A percentile compares a stretch with the other conserved stretches of the same genome.
phyloP scores from a whole-genome alignment of 2,113 vertebrate species.

The Lycocorax pyrrhopterus region DNA sequence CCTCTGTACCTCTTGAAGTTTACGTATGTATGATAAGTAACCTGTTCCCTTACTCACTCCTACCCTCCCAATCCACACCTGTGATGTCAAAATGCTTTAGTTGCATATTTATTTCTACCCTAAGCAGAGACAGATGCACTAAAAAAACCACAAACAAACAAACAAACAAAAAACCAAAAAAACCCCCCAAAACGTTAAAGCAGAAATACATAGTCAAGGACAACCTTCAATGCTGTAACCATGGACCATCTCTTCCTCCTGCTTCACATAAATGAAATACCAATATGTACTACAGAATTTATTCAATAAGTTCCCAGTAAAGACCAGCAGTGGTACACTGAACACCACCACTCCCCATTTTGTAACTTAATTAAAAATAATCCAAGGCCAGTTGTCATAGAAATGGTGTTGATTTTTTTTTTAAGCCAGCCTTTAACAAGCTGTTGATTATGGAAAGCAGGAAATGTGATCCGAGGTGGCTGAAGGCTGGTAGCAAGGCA shows the following conservation, averaged over 20 bases:
- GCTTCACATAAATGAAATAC: not conserved
- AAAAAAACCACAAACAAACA: not conserved
- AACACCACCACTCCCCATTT: not conserved
- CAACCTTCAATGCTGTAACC: not conserved
- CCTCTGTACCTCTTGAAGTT: not conserved
- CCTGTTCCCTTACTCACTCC: not conserved
- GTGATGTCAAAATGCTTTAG: not conserved
- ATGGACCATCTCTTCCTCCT: not conserved
- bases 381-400: not conserved
- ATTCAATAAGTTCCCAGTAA: not conserved
- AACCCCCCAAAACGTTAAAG: not conserved
- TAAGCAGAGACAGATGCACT: not conserved
- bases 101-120: not conserved
- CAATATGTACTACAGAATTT: not conserved
- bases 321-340: not conserved
- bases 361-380: conserved; percentile 39
- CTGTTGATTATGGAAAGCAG: conserved; percentile 72
- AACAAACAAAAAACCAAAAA: not conserved
- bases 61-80: not conserved
- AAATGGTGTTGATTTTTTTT: conserved; percentile 22
- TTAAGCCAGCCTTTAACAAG: conserved; percentile 74
- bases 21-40: rapidly evolving
- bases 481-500: conserved; percentile 70
- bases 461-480: conserved; percentile 75
- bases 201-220: not conserved